Percentiles rank a stretch among this genome's conserved stretches.
These are phyloP conservation scores for Isichthys henryi DNA, from an alignment of 2,113 vertebrate species.

Conservation along the genomic window DNA sequence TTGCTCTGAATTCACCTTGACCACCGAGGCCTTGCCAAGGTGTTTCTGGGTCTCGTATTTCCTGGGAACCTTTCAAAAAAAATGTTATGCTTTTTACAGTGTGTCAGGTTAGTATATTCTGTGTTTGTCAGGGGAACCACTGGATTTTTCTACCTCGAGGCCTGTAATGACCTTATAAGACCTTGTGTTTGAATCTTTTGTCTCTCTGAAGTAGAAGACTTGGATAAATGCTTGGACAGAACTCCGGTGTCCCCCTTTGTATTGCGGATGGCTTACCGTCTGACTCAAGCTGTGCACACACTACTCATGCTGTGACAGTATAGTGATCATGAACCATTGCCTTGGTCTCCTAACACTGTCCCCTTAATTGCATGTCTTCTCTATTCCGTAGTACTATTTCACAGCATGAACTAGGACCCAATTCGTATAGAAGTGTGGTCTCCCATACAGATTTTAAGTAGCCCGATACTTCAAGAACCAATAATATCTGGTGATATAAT, in stretches of 20 bases:
- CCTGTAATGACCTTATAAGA: neutral
- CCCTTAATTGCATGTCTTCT: neutral
- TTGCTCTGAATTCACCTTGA: neutral
- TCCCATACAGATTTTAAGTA: neutral
- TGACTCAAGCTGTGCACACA: neutral
- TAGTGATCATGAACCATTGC: neutral
- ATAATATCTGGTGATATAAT: neutral
- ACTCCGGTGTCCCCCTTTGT: neutral
- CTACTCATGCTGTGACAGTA: neutral
- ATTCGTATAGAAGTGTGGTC: neutral
- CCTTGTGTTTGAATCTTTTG: neutral
- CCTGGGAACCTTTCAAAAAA: neutral
- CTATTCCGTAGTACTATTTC: neutral
- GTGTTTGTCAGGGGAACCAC: neutral
- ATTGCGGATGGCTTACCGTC: neutral
- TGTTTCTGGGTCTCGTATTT: neutral
- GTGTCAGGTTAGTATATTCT: constrained; percentile 7
- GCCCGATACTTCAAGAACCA: neutral
- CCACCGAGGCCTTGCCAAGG: neutral
- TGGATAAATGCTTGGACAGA: neutral
- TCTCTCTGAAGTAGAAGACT: neutral
- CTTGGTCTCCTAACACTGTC: neutral
- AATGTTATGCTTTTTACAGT: neutral
- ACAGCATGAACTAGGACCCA: neutral
- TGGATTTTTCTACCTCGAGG: neutral